Base-by-base conservation (phyloP, 2,113 vertebrate genomes). In the Hippocampus abdominalis region DNA sequence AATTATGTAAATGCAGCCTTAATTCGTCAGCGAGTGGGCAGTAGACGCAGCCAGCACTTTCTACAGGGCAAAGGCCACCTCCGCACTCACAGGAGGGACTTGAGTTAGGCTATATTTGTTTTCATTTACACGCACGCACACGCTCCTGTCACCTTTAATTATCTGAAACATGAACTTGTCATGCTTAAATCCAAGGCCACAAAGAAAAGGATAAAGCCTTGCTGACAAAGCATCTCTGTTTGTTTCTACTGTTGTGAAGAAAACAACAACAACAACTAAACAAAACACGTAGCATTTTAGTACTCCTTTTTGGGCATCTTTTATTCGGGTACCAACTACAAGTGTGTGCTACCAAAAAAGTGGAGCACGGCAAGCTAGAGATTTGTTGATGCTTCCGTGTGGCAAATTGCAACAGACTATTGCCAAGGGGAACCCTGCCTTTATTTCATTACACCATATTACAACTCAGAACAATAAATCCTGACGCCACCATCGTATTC, bases 1-100 rank as follows among this genome's bases (percentile, higher is more conserved):
- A 88, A 91, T 92, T 92, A 92, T 93, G 90, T 88, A 92, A 92
- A 93, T 92, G 89, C 90, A 89, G 91, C 92, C 90, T 92, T 92
- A 91, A 90, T 92, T 89, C 90, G 91, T 91, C 89, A 91, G 88
- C 77, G 84, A 90, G 90, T 92, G 87, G 91, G 92, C 87, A 89
- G 88, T 68, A 44, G 72, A 80, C 74, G 75, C 75, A 82, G 74
- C 73, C 69, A 75, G 81, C 57, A 74, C 68, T 81, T 88, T 78
- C 75, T 83, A 79, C 64, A 29, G 74, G 81, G 80, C 79, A 82
- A 82, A 76, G 77, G 78, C 76, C 78, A 84, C 67, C 9, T 27
- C 73, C 67, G 71, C 57, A 36, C 70, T 80, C 68, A 68, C 80
- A 81, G 56, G 70, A 70, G 74, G 76, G 83, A 69, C 70, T 80